A percentile compares a stretch with the other conserved stretches of the same genome.
Conservation (phyloP, 1,140 invertebrate genomes). For the Ctenoplectra terminalis region DNA sequence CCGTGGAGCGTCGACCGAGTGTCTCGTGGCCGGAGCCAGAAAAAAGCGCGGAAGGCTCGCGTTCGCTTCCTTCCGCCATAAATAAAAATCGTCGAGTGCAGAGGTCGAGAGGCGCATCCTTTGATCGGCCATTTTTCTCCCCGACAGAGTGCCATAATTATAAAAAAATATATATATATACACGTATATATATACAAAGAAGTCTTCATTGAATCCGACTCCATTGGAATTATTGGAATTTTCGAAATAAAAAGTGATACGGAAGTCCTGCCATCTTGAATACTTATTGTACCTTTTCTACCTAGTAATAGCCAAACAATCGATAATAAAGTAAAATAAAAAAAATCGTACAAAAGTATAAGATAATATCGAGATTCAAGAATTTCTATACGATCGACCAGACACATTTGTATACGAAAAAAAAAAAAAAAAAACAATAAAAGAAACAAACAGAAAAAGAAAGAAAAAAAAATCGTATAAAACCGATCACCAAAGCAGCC, state of each 20-base stretch:
- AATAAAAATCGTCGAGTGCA: slow-evolving; percentile 9
- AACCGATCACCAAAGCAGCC: too few relatives aligned
- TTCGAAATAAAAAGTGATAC: slow-evolving; percentile 40
- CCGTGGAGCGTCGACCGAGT: slow-evolving; percentile 41
- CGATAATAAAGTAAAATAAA: background rate
- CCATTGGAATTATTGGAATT: background rate
- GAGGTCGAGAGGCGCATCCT: background rate
- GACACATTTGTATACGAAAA: too few relatives aligned
- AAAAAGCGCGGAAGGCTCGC: slow-evolving; percentile 35
- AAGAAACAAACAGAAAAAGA: background rate
- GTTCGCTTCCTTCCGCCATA: slow-evolving; percentile 30
- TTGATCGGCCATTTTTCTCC: background rate
- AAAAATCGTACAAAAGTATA: background rate
- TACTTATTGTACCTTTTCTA: slow-evolving; percentile 24
- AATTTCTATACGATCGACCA: too few relatives aligned
- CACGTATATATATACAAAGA: too few relatives aligned
- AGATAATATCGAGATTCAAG: background rate
- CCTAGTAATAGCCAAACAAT: background rate
- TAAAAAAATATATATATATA: too few relatives aligned
- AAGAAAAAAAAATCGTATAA: background rate
- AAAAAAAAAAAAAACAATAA: too few relatives aligned
- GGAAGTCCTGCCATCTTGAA: slow-evolving; percentile 49
- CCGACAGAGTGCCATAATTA: slow-evolving; percentile 50
- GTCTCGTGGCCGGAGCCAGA: slow-evolving; percentile 27
- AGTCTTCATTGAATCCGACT: too few relatives aligned